A percentile compares a stretch with the other conserved stretches of the same genome.
Evolutionary conservation across 2,113 vertebrate genomes (phyloP).

Genomic region (Gymnocephalus cernua): DNA sequence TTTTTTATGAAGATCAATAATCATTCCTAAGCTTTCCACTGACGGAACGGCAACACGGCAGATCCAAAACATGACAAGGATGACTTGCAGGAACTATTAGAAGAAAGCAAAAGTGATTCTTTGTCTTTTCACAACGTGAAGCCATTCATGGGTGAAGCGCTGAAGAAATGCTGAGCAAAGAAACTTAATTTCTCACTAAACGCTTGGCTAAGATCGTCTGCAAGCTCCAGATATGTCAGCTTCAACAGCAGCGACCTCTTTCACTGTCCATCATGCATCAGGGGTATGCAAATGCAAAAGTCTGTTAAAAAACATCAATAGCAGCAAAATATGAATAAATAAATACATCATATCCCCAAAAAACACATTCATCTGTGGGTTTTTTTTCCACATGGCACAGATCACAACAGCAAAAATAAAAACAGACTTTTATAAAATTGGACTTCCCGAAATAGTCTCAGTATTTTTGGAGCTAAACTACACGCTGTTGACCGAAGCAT

Average conservation of each 20-base stretch:
- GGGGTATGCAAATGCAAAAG: slow-evolving; percentile 57
- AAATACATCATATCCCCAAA: slow-evolving; percentile 65
- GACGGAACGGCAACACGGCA: slow-evolving; percentile 40
- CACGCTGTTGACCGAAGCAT: slow-evolving; percentile 44
- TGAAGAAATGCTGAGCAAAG: slow-evolving; percentile 42
- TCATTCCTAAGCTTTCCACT: slow-evolving; percentile 51
- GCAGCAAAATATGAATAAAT: slow-evolving; percentile 70
- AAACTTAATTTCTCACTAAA: slow-evolving; percentile 47
- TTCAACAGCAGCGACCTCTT: slow-evolving; percentile 22
- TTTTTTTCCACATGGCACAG: slow-evolving; percentile 61
- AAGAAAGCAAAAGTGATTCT: slow-evolving; percentile 31
- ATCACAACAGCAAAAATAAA: slow-evolving; percentile 67
- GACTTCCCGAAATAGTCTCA: slow-evolving; percentile 57
- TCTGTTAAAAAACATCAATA: slow-evolving; percentile 63
- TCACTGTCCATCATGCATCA: slow-evolving; percentile 69
- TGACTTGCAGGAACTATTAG: slow-evolving; percentile 45
- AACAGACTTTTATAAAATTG: slow-evolving; percentile 53
- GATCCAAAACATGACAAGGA: slow-evolving; percentile 58
- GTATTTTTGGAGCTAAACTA: slow-evolving; percentile 65
- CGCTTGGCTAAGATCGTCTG: slow-evolving; percentile 15
- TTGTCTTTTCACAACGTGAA: slow-evolving; percentile 28
- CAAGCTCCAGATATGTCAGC: slow-evolving; percentile 68
- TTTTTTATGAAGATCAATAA: slow-evolving; percentile 66
- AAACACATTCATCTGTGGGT: slow-evolving; percentile 67
- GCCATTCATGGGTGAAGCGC: slow-evolving; percentile 40